Evolutionary conservation across 2,113 vertebrate genomes (phyloP).

Genomic region (Sander vitreus): DNA sequence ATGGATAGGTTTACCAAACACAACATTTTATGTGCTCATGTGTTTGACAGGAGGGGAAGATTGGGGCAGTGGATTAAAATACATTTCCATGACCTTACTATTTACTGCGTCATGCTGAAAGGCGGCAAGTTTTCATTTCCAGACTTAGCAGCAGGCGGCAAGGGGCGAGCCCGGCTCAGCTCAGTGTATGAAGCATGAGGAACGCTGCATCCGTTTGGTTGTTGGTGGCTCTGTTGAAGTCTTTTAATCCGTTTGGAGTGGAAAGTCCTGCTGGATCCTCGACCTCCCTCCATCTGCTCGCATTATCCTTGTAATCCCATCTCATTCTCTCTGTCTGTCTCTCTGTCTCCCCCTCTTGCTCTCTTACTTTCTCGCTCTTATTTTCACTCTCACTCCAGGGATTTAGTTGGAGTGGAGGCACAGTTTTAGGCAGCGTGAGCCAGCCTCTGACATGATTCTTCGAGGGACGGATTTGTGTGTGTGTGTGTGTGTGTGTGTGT

Average conservation of each 20-base stretch:
- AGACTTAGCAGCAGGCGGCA: conserved; percentile 10
- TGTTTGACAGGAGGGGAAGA: neutral
- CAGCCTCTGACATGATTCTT: conserved; percentile 63
- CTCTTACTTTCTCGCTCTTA: conserved; percentile 46
- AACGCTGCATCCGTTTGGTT: conserved; percentile 39
- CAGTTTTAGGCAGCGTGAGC: conserved; percentile 56
- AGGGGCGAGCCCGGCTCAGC: conserved; percentile 18
- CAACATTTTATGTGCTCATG: conserved; percentile 22
- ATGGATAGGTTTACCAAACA: conserved; percentile 24
- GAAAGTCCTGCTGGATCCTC: conserved; percentile 77
- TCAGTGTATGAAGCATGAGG: conserved; percentile 42
- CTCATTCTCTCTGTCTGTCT: conserved; percentile 81
- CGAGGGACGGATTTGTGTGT: conserved; percentile 29
- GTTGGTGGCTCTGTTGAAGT: conserved; percentile 64
- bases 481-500: conserved; percentile 19
- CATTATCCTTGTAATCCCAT: conserved; percentile 90
- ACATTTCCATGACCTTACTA: conserved; percentile 18
- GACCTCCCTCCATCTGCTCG: conserved; percentile 86
- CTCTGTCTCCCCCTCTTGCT: conserved; percentile 24
- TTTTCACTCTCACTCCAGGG: conserved; percentile 78
- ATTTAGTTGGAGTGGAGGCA: conserved; percentile 78
- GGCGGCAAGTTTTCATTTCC: conserved; percentile 67
- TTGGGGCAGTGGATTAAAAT: neutral
- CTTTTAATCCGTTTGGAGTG: conserved; percentile 86
- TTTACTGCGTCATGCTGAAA: conserved; percentile 24